Percentiles rank a stretch among this genome's conserved stretches.
Conservation (phyloP, 2,113 vertebrate species). For the Aegithalos caudatus region DNA sequence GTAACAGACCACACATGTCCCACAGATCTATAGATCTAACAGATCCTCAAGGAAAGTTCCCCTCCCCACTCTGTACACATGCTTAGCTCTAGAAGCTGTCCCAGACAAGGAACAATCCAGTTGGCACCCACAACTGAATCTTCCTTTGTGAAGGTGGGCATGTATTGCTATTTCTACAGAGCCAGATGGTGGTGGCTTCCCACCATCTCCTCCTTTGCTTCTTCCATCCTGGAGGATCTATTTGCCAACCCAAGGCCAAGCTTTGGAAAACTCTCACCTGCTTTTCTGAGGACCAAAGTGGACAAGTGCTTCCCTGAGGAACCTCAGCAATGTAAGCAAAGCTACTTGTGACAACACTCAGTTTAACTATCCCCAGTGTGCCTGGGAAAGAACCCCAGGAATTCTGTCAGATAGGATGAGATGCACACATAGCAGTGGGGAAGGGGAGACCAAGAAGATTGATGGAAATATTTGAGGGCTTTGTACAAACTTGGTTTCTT, state of each 20-base stretch:
- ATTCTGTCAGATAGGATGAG: not conserved
- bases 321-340: not conserved
- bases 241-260: not conserved
- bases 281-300: not conserved
- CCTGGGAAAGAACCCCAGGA: not conserved
- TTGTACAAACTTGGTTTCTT: not conserved
- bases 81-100: not conserved
- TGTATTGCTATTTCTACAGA: not conserved
- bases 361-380: not conserved
- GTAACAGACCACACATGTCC: not conserved
- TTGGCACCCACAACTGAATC: not conserved
- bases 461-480: not conserved
- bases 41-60: not conserved
- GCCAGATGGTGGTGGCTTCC: not conserved
- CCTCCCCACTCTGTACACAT: not conserved
- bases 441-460: not conserved
- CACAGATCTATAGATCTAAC: not conserved
- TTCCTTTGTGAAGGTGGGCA: not conserved
- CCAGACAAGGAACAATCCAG: not conserved
- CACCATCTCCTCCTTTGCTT: not conserved
- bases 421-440: not conserved
- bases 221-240: not conserved
- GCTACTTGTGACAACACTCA: not conserved
- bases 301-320: not conserved
- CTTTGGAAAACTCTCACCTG: not conserved